Evolutionary conservation across 2,113 vertebrate genomes (phyloP).

Genomic region (Hirundichthys speculiger): DNA sequence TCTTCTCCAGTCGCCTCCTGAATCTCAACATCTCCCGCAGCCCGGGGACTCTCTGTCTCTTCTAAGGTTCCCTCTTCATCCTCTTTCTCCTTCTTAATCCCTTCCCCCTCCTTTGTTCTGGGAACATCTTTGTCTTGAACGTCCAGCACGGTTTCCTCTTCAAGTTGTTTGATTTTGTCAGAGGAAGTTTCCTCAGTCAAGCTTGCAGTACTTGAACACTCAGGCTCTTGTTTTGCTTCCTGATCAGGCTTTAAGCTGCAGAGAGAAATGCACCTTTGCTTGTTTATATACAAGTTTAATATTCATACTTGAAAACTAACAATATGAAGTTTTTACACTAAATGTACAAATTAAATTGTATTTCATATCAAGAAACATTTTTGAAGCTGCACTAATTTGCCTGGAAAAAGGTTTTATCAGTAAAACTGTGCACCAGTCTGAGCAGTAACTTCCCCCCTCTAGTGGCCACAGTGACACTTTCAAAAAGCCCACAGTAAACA

Average conservation of each 20-base stretch:
- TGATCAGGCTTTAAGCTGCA: constrained; percentile 38
- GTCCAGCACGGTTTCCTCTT: constrained; percentile 9
- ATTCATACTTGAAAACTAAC: too few species aligned
- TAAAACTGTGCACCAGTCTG: neutral
- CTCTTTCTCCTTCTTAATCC: constrained; percentile 1
- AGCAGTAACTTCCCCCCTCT: constrained; percentile 47
- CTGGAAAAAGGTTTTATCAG: too few species aligned
- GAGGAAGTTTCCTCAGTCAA: constrained; percentile 24
- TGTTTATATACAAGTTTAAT: neutral
- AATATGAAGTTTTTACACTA: too few species aligned
- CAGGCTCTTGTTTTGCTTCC: constrained; percentile 31
- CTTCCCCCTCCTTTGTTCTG: neutral
- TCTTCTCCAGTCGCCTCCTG: constrained; percentile 21
- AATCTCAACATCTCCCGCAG: constrained; percentile 17
- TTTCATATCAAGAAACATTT: too few species aligned
- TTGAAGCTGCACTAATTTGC: too few species aligned
- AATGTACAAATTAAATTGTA: too few species aligned
- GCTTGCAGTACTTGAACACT: neutral
- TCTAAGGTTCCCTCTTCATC: neutral
- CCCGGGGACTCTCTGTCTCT: neutral
- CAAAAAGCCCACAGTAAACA: constrained; percentile 38
- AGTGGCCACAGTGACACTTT: constrained; percentile 31
- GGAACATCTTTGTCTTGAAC: constrained; percentile 12
- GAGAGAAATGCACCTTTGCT: constrained; percentile 8
- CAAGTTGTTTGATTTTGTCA: constrained; percentile 33